A percentile compares a stretch with the other conserved stretches of the same genome.
Evolutionary conservation across 1,140 invertebrate species (phyloP).

Genomic region (Dendroctonus valens): DNA sequence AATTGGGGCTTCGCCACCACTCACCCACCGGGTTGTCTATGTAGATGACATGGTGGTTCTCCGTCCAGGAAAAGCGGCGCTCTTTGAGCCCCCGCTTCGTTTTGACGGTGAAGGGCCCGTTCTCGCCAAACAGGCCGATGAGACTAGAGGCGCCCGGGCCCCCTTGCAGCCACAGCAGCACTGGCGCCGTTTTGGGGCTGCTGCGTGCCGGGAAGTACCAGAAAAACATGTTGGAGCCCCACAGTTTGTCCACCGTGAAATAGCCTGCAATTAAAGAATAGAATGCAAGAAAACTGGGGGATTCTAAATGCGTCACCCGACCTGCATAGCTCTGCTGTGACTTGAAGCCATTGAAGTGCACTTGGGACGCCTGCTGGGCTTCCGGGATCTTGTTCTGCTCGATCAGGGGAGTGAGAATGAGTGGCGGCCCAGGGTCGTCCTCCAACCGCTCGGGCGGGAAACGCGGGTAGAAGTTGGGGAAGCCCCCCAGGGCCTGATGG

Average conservation of each 20-base stretch:
- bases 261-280: constrained; percentile 68
- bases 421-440: constrained; percentile 13
- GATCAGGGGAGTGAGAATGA: constrained; percentile 43
- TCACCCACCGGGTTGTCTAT: constrained; percentile 84
- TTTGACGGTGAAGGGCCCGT: constrained; percentile 60
- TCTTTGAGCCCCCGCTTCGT: constrained; percentile 51
- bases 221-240: constrained; percentile 72
- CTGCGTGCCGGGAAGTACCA: constrained; percentile 72
- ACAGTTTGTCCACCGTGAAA: constrained; percentile 66
- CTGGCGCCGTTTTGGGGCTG: constrained; percentile 55
- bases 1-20: background rate
- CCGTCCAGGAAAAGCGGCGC: constrained; percentile 69
- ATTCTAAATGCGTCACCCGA: too few species aligned
- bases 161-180: constrained; percentile 75
- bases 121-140: constrained; percentile 67
- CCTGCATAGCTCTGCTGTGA: constrained; percentile 40
- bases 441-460: background rate
- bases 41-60: constrained; percentile 72
- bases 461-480: constrained; percentile 12
- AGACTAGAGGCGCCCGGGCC: constrained; percentile 70
- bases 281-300: too few species aligned
- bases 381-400: constrained; percentile 54
- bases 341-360: constrained; percentile 42
- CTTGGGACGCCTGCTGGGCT: constrained; percentile 41
- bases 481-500: background rate